Evolutionary conservation across 2,888 invertebrate species (phyloP).

Genomic region (Rhodophaea formosa): DNA sequence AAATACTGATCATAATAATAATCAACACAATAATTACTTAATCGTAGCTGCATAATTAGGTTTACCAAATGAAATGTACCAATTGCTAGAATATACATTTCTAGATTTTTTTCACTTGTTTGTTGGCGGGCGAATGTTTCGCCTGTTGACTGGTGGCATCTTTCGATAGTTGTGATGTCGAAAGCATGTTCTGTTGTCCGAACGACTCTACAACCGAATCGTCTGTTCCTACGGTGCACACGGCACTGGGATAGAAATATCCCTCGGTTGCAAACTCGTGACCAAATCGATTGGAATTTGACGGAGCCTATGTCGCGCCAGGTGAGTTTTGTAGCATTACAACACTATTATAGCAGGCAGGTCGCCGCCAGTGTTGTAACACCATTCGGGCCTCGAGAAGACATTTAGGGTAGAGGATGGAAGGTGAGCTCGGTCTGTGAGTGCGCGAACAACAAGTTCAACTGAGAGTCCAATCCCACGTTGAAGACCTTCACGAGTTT

Average conservation of each 20-base stretch:
- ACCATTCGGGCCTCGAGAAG: slow-evolving; percentile 53
- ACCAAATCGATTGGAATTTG: slow-evolving; percentile 66
- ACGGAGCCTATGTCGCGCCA: slow-evolving; percentile 72
- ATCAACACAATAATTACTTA: neutral
- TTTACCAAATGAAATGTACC: neutral
- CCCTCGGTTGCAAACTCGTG: slow-evolving; percentile 61
- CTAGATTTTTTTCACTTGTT: neutral
- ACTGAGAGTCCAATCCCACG: slow-evolving; percentile 85
- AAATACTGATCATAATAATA: slow-evolving; percentile 47
- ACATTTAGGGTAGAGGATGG: slow-evolving; percentile 77
- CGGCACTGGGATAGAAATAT: slow-evolving; percentile 33
- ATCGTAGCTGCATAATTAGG: slow-evolving; percentile 8
- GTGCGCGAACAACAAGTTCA: slow-evolving; percentile 84
- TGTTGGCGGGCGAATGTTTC: neutral
- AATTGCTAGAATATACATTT: neutral
- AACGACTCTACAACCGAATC: slow-evolving; percentile 51
- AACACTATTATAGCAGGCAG: slow-evolving; percentile 41
- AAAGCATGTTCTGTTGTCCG: slow-evolving; percentile 27
- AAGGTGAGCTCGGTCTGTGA: slow-evolving; percentile 84
- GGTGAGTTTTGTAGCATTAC: slow-evolving; percentile 60
- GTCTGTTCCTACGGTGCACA: slow-evolving; percentile 34
- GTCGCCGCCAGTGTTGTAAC: slow-evolving; percentile 47
- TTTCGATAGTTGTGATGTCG: slow-evolving; percentile 11
- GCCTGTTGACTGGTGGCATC: slow-evolving; percentile 4
- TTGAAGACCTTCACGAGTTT: slow-evolving; percentile 82